Conservation (phyloP, 2,113 vertebrate genomes). For the Bucco capensis region DNA sequence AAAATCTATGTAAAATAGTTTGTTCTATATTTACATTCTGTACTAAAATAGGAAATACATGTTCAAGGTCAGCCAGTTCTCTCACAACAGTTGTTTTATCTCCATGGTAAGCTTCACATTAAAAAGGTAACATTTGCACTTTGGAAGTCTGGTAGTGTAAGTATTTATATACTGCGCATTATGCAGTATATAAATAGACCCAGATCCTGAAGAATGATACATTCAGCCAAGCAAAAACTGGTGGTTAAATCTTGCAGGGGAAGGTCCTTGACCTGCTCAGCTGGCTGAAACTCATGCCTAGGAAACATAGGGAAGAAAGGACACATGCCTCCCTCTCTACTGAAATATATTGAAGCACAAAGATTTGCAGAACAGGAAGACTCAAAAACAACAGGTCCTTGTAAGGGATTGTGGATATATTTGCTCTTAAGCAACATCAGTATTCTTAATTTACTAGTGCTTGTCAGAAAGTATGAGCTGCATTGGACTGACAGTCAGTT, state of each 20-base stretch:
- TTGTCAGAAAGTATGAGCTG: not conserved
- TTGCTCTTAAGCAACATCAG: not conserved
- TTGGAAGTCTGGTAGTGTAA: not conserved
- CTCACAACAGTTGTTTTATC: not conserved
- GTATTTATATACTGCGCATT: too few relatives aligned
- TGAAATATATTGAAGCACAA: not conserved
- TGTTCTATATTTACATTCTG: constrained; percentile 35
- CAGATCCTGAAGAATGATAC: not conserved
- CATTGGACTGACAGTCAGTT: not conserved
- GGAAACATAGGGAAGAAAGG: not conserved
- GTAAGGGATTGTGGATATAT: not conserved
- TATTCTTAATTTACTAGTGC: not conserved
- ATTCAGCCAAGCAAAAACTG: not conserved
- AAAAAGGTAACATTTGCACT: not conserved
- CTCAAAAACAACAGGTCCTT: not conserved
- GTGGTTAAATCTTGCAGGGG: not conserved
- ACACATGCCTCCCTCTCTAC: not conserved
- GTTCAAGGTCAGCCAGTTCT: constrained; percentile 22
- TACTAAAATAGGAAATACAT: constrained; percentile 27
- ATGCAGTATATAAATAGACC: not conserved
- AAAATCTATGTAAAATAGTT: constrained; percentile 62
- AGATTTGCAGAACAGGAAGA: not conserved
- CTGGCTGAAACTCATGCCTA: not conserved
- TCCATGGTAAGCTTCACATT: constrained; percentile 23
- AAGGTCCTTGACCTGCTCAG: not conserved